Conservation (phyloP, 1,140 invertebrate species). For the Aphelinus certus region DNA sequence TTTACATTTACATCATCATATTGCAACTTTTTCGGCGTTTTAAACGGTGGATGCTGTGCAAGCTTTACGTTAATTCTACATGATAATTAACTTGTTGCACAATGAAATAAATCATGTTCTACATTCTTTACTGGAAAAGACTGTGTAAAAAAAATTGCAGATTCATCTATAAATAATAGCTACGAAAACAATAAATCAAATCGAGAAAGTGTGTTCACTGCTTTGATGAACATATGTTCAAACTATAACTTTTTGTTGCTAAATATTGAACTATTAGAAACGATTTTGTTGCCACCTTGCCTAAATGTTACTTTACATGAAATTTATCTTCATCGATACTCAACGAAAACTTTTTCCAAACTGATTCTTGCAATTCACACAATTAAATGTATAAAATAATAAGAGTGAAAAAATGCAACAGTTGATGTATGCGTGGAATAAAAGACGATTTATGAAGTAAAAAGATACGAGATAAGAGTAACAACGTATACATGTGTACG, state of each 20-base stretch:
- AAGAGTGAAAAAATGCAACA: conserved; percentile 9
- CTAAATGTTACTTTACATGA: too few species aligned
- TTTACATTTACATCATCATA: conserved; percentile 7
- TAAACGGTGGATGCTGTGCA: background rate
- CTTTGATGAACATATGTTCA: too few species aligned
- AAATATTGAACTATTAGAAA: too few species aligned
- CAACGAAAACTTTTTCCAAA: conserved; percentile 36
- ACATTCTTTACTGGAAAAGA: too few species aligned
- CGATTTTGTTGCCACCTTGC: too few species aligned
- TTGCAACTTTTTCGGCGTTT: conserved; percentile 7
- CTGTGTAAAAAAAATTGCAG: too few species aligned
- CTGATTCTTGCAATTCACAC: conserved; percentile 21
- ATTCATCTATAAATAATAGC: too few species aligned
- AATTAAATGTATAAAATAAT: conserved; percentile 24
- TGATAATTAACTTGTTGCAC: background rate
- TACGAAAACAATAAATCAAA: too few species aligned
- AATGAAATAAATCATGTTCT: too few species aligned
- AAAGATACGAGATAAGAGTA: background rate
- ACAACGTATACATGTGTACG: conserved; percentile 8
- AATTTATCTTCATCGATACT: conserved; percentile 29
- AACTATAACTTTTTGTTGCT: too few species aligned
- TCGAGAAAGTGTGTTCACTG: too few species aligned
- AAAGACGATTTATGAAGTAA: background rate
- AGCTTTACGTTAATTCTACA: conserved; percentile 1
- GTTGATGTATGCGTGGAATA: conserved; percentile 17